Conservation (phyloP, 2,888 invertebrate species). For the Apodemia duryi region DNA sequence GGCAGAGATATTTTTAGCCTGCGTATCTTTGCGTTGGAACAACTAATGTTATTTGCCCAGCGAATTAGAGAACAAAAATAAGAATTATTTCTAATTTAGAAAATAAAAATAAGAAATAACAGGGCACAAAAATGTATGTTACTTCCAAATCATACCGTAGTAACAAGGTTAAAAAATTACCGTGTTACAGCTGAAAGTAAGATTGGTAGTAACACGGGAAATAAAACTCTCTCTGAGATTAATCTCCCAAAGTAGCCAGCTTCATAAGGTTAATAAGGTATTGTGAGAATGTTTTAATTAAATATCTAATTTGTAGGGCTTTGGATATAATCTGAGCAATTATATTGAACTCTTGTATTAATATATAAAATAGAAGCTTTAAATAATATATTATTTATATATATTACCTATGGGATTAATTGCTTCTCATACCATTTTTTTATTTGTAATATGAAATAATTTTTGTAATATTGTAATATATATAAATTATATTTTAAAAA, state of each 20-base stretch:
- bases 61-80: too few species aligned
- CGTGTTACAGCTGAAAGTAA: background rate
- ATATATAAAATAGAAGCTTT: background rate
- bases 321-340: background rate
- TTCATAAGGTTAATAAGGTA: slow-evolving; percentile 1
- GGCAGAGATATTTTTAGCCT: too few species aligned
- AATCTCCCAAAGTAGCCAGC: background rate
- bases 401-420: too few species aligned
- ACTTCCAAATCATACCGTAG: background rate
- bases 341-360: background rate
- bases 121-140: background rate
- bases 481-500: too few species aligned
- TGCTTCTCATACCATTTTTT: too few species aligned
- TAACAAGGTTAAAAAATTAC: slow-evolving; percentile 4
- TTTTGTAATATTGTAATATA: too few species aligned
- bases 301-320: background rate
- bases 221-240: background rate
- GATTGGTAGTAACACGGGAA: background rate
- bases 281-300: background rate
- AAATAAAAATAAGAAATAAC: background rate
- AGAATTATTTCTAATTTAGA: too few species aligned
- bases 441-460: too few species aligned
- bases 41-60: too few species aligned
- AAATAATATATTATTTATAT: too few species aligned
- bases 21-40: too few species aligned